These are phyloP conservation scores for Synergus laeviventris DNA, from an alignment of 2,888 invertebrate genomes.

Conservation along the genomic window DNA sequence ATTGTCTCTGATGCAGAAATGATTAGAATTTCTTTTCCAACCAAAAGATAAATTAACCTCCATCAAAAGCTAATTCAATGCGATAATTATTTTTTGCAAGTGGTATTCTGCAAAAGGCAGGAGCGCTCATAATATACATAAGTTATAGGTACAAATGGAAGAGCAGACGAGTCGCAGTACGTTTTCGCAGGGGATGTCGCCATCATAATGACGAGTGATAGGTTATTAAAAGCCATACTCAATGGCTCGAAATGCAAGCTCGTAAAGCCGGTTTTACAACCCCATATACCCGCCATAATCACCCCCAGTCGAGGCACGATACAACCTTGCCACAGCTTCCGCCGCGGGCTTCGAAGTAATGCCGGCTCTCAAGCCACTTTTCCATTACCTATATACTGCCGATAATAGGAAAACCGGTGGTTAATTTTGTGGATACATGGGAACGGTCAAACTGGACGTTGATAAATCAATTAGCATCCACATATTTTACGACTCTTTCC, in stretches of 20 bases:
- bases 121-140: neutral
- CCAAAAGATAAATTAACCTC: neutral
- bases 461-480: slow-evolving; percentile 39
- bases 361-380: slow-evolving; percentile 38
- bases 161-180: slow-evolving; percentile 20
- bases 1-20: slow-evolving; percentile 1
- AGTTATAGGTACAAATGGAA: slow-evolving; percentile 29
- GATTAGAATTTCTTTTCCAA: neutral
- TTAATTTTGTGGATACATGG: slow-evolving; percentile 35
- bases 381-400: slow-evolving; percentile 40
- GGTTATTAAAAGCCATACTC: slow-evolving; percentile 65
- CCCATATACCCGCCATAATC: slow-evolving; percentile 64
- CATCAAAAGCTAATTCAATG: neutral
- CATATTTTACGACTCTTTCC: slow-evolving; percentile 10
- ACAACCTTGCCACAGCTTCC: slow-evolving; percentile 29
- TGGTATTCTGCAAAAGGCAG: neutral
- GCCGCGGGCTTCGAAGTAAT: slow-evolving; percentile 27
- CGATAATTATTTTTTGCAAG: neutral
- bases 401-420: slow-evolving; percentile 34
- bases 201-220: slow-evolving; percentile 52
- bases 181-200: slow-evolving; percentile 46
- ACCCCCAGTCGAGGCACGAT: slow-evolving; percentile 48
- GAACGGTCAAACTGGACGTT: slow-evolving; percentile 33
- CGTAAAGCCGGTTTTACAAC: slow-evolving; percentile 66
- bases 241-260: slow-evolving; percentile 64